Percentiles rank a stretch among this genome's conserved stretches.
These are phyloP conservation scores for Tetranychus truncatus DNA, from an alignment of 2,888 invertebrate genomes.

Conservation along the genomic window DNA sequence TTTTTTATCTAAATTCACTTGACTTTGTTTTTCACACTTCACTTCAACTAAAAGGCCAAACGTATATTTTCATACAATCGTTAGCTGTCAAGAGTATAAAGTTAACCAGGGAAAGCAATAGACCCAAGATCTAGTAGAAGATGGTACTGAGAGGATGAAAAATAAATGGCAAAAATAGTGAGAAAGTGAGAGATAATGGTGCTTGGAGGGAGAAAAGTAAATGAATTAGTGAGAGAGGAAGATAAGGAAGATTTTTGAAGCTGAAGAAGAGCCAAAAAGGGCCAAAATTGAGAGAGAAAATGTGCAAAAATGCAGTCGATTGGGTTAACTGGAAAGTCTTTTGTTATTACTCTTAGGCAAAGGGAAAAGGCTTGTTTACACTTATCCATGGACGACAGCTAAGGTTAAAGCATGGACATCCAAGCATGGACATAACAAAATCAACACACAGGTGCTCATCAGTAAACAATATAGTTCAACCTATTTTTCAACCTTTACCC, in stretches of 20 bases:
- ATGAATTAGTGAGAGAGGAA: neutral
- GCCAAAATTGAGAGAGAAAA: no score
- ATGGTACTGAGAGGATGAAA: neutral
- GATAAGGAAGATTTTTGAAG: neutral
- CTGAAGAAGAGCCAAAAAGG: neutral
- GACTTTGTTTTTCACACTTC: no score
- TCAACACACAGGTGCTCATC: neutral
- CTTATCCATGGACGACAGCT: no score
- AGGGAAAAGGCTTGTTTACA: neutral
- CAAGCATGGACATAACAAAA: neutral
- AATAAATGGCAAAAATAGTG: neutral
- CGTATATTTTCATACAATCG: neutral
- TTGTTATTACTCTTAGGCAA: neutral
- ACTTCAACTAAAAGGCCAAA: no score
- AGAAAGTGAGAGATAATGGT: slow-evolving; percentile 1
- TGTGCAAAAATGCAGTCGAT: no score
- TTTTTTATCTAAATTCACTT: no score
- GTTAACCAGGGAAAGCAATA: neutral
- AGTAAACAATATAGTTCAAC: neutral
- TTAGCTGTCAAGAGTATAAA: neutral
- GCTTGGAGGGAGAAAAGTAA: neutral
- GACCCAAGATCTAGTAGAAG: neutral
- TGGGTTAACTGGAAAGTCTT: neutral
- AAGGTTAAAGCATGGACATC: neutral
- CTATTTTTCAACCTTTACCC: neutral